Evolutionary conservation across 2,888 invertebrate species (phyloP).

Genomic region (Silvanus unidentatus): DNA sequence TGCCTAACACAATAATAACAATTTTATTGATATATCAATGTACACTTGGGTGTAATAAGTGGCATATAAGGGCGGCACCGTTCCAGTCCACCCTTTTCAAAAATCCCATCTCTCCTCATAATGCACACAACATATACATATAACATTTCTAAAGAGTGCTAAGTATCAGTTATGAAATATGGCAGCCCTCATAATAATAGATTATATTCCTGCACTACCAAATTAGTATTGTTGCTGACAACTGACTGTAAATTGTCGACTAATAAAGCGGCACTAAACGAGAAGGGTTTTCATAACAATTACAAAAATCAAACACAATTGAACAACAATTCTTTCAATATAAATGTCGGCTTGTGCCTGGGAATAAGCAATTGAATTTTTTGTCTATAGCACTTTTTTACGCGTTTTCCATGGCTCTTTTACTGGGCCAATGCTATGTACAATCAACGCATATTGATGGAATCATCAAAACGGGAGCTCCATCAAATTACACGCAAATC

Average conservation of each 20-base stretch:
- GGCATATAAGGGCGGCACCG: constrained; percentile 19
- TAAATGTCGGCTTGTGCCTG: no score
- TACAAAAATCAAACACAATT: neutral
- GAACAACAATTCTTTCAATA: no score
- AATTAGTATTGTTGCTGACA: constrained; percentile 43
- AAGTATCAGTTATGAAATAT: constrained; percentile 38
- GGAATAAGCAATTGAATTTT: no score
- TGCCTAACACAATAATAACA: constrained; percentile 19
- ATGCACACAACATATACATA: no score
- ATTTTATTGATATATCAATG: constrained; percentile 39
- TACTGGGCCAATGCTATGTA: no score
- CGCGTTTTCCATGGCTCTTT: no score
- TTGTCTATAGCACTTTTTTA: no score
- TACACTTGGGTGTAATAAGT: constrained; percentile 27
- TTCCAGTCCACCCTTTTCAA: constrained; percentile 11
- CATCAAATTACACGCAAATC: no score
- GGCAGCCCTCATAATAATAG: constrained; percentile 33
- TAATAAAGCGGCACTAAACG: constrained; percentile 44
- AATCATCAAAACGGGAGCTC: no score
- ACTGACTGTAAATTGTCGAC: constrained; percentile 40
- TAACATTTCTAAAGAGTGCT: constrained; percentile 27
- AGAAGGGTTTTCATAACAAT: constrained; percentile 7
- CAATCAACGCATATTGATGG: no score
- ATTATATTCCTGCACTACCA: constrained; percentile 36
- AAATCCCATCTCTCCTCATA: no score